Evolutionary conservation across 2,888 invertebrate species (phyloP).

Genomic region (Tupiocoris notatus): DNA sequence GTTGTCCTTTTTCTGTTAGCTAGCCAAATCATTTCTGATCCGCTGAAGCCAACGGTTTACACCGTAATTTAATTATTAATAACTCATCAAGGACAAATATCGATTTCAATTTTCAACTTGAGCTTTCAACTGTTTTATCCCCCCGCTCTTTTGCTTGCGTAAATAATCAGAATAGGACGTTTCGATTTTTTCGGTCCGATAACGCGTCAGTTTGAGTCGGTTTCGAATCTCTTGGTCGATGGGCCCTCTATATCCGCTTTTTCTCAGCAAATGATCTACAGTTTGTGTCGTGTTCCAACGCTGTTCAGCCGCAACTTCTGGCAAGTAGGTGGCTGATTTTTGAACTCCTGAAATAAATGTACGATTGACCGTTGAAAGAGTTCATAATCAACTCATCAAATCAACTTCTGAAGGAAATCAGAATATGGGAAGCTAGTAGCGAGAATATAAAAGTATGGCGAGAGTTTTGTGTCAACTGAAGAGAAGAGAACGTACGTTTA

Average conservation of each 20-base stretch:
- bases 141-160: not conserved
- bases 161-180: slow-evolving; percentile 4
- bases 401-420: too few relatives aligned
- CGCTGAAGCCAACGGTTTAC: not conserved
- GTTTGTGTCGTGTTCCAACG: slow-evolving; percentile 5
- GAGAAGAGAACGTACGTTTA: too few relatives aligned
- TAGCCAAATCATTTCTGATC: too few relatives aligned
- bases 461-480: too few relatives aligned
- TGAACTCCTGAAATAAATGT: not conserved
- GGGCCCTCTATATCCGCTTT: slow-evolving; percentile 3
- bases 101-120: not conserved
- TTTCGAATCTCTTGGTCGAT: not conserved
- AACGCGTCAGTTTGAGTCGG: not conserved
- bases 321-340: slow-evolving; percentile 1
- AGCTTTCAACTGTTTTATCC: not conserved
- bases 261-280: slow-evolving; percentile 3
- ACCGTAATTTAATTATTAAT: not conserved
- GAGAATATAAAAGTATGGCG: not conserved
- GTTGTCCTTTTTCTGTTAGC: too few relatives aligned
- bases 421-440: not conserved
- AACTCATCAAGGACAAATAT: not conserved
- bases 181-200: not conserved
- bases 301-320: slow-evolving; percentile 7
- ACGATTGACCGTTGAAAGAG: not conserved
- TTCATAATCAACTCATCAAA: too few relatives aligned